These are phyloP conservation scores for Rhinolophus sinicus DNA, from an alignment of 2,113 vertebrate species.

Conservation along the genomic window DNA sequence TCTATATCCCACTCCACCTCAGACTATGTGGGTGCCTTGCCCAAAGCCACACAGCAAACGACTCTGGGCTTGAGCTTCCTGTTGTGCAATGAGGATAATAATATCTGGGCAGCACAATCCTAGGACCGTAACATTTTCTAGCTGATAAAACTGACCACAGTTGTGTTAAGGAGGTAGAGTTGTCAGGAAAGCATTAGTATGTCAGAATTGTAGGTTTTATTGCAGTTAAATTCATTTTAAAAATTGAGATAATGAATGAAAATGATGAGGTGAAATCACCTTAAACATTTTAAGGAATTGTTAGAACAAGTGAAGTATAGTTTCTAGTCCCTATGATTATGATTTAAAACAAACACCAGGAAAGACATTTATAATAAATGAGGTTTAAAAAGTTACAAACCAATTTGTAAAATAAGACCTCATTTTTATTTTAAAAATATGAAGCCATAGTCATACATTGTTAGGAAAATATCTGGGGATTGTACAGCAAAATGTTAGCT, in stretches of 20 bases:
- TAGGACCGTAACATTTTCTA: not conserved
- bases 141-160: not conserved
- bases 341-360: not conserved
- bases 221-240: not conserved
- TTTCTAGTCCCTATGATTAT: not conserved
- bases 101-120: too few species aligned
- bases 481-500: not conserved
- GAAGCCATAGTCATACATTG: not conserved
- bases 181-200: not conserved
- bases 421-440: slow-evolving; percentile 7
- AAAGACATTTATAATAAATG: not conserved
- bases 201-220: not conserved
- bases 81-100: not conserved
- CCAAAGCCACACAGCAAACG: not conserved
- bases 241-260: not conserved
- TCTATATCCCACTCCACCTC: not conserved
- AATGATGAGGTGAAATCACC: not conserved
- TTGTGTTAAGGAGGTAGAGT: not conserved
- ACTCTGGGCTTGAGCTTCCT: not conserved
- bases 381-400: not conserved
- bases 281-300: not conserved
- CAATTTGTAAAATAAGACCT: not conserved
- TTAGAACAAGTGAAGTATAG: not conserved
- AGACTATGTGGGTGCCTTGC: not conserved
- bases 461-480: not conserved